Evolutionary conservation across 2,797 vertebrate genomes (phyloP).

Genomic region (Sardinella longiceps): DNA sequence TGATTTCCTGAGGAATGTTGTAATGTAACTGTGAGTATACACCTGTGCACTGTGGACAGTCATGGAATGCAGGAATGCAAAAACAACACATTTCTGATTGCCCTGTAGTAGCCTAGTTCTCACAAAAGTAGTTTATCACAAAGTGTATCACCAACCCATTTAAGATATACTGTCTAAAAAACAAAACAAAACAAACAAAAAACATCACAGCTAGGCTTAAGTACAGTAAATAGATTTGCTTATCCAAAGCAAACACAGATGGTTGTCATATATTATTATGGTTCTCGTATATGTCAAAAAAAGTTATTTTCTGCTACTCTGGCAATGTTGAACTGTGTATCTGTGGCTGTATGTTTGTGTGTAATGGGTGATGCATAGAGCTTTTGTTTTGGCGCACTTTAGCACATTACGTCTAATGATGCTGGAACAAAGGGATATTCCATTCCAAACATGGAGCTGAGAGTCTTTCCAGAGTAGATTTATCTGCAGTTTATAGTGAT

Average conservation of each 20-base stretch:
- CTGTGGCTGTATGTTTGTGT: background rate
- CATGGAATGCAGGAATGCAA: background rate
- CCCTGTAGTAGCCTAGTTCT: background rate
- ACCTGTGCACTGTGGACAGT: background rate
- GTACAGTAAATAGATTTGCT: background rate
- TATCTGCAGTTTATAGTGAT: background rate
- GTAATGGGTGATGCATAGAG: background rate
- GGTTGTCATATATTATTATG: background rate
- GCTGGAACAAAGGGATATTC: background rate
- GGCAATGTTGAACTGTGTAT: background rate
- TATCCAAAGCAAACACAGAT: background rate
- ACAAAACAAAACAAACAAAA: too few relatives aligned
- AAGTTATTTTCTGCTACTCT: background rate
- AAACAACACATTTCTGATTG: background rate
- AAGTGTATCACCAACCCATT: background rate
- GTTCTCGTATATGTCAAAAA: too few relatives aligned
- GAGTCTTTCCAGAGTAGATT: background rate
- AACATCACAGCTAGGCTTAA: background rate
- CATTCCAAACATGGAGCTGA: background rate
- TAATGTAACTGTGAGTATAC: background rate
- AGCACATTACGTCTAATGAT: background rate
- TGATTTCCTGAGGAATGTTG: background rate
- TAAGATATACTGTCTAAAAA: background rate
- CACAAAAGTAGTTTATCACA: too few relatives aligned
- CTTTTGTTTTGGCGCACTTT: background rate